A percentile compares a stretch with the other conserved stretches of the same genome.
Conservation (phyloP, 2,888 invertebrate species). For the Drosophila acutilabella region DNA sequence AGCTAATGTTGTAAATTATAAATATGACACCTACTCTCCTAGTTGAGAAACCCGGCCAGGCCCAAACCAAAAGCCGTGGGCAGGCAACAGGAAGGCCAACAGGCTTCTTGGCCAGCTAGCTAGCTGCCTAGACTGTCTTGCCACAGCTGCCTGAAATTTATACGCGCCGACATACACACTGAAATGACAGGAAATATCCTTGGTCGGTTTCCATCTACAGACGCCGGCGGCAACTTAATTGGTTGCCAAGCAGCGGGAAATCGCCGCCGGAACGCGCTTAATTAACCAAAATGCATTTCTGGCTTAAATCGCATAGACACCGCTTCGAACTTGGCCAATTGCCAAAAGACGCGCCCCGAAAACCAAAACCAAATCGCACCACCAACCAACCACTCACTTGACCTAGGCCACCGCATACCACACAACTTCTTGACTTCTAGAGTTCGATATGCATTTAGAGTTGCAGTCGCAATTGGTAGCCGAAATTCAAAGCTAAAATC, state of each 20-base stretch:
- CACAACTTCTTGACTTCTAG: conserved; percentile 21
- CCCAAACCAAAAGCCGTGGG: conserved; percentile 62
- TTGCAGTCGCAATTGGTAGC: conserved; percentile 35
- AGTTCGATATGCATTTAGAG: conserved; percentile 57
- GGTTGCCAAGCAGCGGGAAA: conserved; percentile 78
- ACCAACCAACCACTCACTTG: conserved; percentile 34
- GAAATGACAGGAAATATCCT: conserved; percentile 70
- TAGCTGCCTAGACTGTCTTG: conserved; percentile 26
- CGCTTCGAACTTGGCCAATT: conserved; percentile 54
- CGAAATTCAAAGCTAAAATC: conserved; percentile 36
- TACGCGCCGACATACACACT: conserved; percentile 51
- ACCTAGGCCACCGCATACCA: conserved; percentile 26
- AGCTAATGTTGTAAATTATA: conserved; percentile 83
- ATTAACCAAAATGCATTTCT: conserved; percentile 78
- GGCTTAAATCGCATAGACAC: conserved; percentile 44
- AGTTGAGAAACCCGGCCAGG: conserved; percentile 10
- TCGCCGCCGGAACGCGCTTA: conserved; percentile 77
- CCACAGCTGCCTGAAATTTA: conserved; percentile 70
- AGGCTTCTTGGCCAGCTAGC: conserved; percentile 36
- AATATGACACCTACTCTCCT: conserved; percentile 82
- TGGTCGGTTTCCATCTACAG: conserved; percentile 30
- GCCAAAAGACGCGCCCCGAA: conserved; percentile 33
- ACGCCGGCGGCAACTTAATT: conserved; percentile 68
- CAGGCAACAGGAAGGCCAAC: conserved; percentile 42
- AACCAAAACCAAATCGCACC: conserved; percentile 1